Evolutionary conservation across 2,113 vertebrate genomes (phyloP), one percentile per base, ranked within the genome.

Genomic region (Catharus bicknelli): DNA sequence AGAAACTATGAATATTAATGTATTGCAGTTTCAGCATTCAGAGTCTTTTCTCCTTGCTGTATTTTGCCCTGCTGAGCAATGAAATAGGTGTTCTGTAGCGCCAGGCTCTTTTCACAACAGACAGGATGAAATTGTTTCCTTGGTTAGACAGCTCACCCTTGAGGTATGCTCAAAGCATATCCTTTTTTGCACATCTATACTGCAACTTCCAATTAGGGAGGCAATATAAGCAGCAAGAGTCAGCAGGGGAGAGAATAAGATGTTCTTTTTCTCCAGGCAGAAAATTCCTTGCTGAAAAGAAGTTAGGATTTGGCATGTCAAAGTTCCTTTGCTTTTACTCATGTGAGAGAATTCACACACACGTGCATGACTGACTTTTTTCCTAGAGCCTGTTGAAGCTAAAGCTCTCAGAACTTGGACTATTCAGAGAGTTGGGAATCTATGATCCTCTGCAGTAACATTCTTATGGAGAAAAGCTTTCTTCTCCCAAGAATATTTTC

Each of bases 131-230:
- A 90, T 40, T 50, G 57, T 72, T 93, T 95, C 88, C 87, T 94
- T 74, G 93, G 94, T 90, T 91, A 95, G 95, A 96, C 61, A 95
- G 93, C 93, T 96, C 94, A 97, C 92, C 90, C 96, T 94, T 94
- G 95, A 96, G 95, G 89, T 90, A 86, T 66, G 69, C 77, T 88
- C 80, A 66, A 86, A 93, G 86, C 92, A 96, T 79, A 88, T 76
- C 88, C 72, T 78, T 90, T 70, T 93, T 80, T 93, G 67, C 69
- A 90, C 62, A 93, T 91, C 80, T 80, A 62, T 73, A 57, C 40
- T 73, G 62, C 69, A 95, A 12, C 57, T 95, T 93, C 83, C 86
- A 96, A 78, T 93, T 95, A 92, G 53, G 50, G 55, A 90, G 53
- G 40, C 73, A 89, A 67, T 85, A 58, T 25, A 58, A 88, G 53